Percentiles rank a stretch among this genome's conserved stretches.
Evolutionary conservation across 2,888 invertebrate genomes (phyloP).

Genomic region (Cynaeus angustus): DNA sequence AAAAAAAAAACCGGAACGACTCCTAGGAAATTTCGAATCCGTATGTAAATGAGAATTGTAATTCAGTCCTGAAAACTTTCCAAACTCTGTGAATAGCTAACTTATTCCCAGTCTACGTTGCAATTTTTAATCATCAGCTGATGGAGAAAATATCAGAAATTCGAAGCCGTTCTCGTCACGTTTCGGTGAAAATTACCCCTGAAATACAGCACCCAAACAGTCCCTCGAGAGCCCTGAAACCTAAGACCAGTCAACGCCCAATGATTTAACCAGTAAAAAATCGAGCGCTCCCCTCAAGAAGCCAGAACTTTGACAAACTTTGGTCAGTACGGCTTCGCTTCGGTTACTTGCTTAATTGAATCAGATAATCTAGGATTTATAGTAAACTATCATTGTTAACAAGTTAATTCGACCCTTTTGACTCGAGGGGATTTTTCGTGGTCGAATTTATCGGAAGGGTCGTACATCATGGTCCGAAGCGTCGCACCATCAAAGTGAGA

Average conservation of each 20-base stretch:
- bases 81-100: no score
- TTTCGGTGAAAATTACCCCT: background rate
- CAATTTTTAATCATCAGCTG: no score
- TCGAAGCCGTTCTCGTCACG: background rate
- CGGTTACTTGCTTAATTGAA: slow-evolving; percentile 45
- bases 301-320: slow-evolving; percentile 27
- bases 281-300: slow-evolving; percentile 2
- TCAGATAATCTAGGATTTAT: slow-evolving; percentile 44
- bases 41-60: no score
- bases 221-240: slow-evolving; percentile 7
- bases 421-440: slow-evolving; percentile 11
- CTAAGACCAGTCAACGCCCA: slow-evolving; percentile 4
- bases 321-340: slow-evolving; percentile 42
- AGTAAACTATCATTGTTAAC: slow-evolving; percentile 36
- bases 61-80: no score
- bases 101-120: no score
- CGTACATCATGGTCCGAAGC: slow-evolving; percentile 31
- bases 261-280: background rate
- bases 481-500: slow-evolving; percentile 40
- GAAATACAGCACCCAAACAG: background rate
- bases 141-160: no score
- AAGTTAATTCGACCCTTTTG: slow-evolving; percentile 21
- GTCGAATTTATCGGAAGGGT: slow-evolving; percentile 16
- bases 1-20: background rate
- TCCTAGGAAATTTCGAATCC: background rate